phyloP scores from a whole-genome alignment of 1,140 invertebrate species.

The Uloborus diversus region DNA sequence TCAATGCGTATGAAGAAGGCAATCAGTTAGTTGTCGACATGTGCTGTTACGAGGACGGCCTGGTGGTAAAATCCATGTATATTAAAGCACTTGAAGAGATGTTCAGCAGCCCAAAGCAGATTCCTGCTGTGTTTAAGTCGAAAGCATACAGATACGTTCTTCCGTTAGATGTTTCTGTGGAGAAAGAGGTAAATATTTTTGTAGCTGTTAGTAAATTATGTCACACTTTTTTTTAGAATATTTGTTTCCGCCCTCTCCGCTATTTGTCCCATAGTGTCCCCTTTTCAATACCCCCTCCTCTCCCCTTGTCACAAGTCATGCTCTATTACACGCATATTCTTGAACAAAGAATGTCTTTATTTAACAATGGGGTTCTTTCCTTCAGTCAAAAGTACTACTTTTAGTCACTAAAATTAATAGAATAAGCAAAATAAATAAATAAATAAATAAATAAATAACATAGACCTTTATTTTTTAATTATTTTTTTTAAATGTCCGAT shows the following conservation, averaged over 20 bases:
- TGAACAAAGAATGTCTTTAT: too few relatives aligned
- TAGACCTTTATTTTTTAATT: too few relatives aligned
- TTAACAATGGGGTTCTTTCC: too few relatives aligned
- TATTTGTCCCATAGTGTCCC: too few relatives aligned
- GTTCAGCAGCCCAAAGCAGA: background rate
- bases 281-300: too few relatives aligned
- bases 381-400: too few relatives aligned
- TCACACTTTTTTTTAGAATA: background rate
- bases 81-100: conserved; percentile 11
- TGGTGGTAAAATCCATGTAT: conserved; percentile 59
- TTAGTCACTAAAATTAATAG: too few relatives aligned
- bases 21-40: conserved; percentile 79
- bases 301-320: too few relatives aligned
- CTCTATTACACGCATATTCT: too few relatives aligned
- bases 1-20: conserved; percentile 82
- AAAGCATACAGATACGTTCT: conserved; percentile 1
- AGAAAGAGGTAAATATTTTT: background rate
- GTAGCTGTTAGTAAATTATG: background rate
- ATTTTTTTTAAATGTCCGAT: too few relatives aligned
- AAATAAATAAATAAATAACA: too few relatives aligned
- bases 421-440: too few relatives aligned
- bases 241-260: background rate
- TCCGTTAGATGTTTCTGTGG: background rate
- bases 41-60: conserved; percentile 82
- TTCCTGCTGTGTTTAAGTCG: background rate